Conservation (phyloP, 1,140 invertebrate species). For the Drosophila kohkoa region DNA sequence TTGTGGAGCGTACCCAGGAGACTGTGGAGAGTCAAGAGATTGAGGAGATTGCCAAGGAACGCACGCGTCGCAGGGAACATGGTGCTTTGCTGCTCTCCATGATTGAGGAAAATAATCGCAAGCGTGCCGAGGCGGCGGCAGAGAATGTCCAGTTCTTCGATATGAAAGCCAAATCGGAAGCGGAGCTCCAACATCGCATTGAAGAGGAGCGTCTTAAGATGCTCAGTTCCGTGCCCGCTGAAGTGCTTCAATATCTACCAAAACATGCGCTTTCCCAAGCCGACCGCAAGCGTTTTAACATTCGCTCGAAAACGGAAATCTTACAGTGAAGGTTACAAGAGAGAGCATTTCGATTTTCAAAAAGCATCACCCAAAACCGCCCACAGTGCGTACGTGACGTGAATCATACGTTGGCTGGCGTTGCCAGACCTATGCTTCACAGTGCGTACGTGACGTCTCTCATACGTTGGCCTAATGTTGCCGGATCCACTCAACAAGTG, state of each 20-base stretch:
- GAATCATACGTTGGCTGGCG: slow-evolving; percentile 27
- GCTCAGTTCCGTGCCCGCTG: slow-evolving; percentile 47
- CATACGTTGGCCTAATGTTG: slow-evolving; percentile 25
- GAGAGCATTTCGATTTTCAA: slow-evolving; percentile 16
- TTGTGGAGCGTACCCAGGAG: slow-evolving; percentile 9
- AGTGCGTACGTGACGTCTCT: slow-evolving; percentile 63
- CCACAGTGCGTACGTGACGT: slow-evolving; percentile 67
- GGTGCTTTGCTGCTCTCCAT: slow-evolving; percentile 58
- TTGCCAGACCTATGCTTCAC: slow-evolving; percentile 17
- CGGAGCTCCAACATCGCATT: slow-evolving; percentile 41
- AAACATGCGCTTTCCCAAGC: slow-evolving; percentile 52
- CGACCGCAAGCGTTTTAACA: slow-evolving; percentile 53
- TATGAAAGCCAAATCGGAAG: slow-evolving; percentile 49
- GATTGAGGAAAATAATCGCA: slow-evolving; percentile 66
- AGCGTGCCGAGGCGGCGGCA: slow-evolving; percentile 59
- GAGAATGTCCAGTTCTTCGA: slow-evolving; percentile 62
- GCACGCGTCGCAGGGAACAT: slow-evolving; percentile 46
- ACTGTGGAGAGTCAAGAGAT: not conserved
- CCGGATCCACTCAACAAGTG: slow-evolving; percentile 19
- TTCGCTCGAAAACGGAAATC: slow-evolving; percentile 14
- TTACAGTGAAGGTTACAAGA: not conserved
- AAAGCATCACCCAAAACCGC: slow-evolving; percentile 39
- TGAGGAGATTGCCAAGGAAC: slow-evolving; percentile 24
- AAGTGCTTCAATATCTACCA: slow-evolving; percentile 59
- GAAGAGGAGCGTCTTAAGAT: slow-evolving; percentile 53